A percentile compares a stretch with the other conserved stretches of the same genome.
These are phyloP conservation scores for Colaptes auratus DNA, from an alignment of 2,113 vertebrate species.

Conservation along the genomic window DNA sequence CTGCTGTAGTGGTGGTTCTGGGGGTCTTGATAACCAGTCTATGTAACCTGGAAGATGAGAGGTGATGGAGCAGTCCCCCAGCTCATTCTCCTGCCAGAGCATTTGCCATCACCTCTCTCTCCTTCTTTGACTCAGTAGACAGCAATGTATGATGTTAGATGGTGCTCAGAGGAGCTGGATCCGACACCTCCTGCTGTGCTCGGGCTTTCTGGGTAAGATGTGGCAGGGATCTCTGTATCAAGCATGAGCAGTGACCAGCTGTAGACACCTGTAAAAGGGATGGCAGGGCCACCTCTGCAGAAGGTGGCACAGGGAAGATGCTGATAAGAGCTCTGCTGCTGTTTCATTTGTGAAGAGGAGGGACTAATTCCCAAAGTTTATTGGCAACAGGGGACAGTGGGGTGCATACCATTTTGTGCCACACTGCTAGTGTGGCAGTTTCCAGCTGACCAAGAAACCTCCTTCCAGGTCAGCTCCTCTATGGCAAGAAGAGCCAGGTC, in stretches of 20 bases:
- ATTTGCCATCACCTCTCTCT: background rate
- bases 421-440: fast-evolving
- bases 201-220: background rate
- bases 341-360: background rate
- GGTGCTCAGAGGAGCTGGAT: background rate
- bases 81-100: background rate
- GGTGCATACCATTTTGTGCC: background rate
- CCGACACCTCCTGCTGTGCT: fast-evolving
- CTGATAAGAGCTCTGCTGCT: fast-evolving
- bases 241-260: fast-evolving
- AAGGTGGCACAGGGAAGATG: fast-evolving
- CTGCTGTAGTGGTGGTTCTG: fast-evolving
- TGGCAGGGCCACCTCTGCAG: background rate
- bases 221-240: fast-evolving
- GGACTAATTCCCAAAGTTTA: background rate
- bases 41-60: background rate
- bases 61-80: background rate
- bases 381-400: background rate
- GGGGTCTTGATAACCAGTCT: background rate
- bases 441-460: background rate
- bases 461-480: fast-evolving
- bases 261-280: background rate
- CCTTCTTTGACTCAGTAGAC: background rate
- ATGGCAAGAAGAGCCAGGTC: background rate
- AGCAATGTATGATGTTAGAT: fast-evolving